Conservation (phyloP, 2,888 invertebrate genomes). For the Merodon equestris region DNA sequence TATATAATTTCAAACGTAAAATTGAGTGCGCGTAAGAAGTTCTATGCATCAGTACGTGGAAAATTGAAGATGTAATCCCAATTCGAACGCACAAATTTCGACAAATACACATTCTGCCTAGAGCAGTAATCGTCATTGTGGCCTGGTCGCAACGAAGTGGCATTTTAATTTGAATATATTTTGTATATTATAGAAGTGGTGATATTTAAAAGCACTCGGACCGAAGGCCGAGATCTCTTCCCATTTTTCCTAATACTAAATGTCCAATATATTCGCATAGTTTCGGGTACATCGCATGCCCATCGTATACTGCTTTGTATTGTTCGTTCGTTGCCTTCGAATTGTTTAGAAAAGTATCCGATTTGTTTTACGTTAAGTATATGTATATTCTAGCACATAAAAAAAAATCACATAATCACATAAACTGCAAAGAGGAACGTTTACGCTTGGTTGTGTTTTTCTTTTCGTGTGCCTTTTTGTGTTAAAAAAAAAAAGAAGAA, state of each 20-base stretch:
- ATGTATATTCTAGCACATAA: not conserved
- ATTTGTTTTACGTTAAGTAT: too few relatives aligned
- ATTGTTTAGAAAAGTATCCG: too few relatives aligned
- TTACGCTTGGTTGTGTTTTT: slow-evolving; percentile 46
- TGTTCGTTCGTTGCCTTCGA: too few relatives aligned
- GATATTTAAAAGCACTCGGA: not conserved
- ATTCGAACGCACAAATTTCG: slow-evolving; percentile 24
- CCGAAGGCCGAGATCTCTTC: too few relatives aligned
- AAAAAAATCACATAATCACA: slow-evolving; percentile 2
- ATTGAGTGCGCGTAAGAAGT: too few relatives aligned
- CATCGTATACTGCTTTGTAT: too few relatives aligned
- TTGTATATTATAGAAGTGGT: slow-evolving; percentile 9
- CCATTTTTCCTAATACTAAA: too few relatives aligned
- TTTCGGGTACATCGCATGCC: too few relatives aligned
- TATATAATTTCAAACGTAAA: too few relatives aligned
- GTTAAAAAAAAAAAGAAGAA: not conserved
- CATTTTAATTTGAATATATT: slow-evolving; percentile 6
- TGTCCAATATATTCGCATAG: too few relatives aligned
- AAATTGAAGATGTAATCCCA: slow-evolving; percentile 54
- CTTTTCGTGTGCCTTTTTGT: not conserved
- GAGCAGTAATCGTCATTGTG: slow-evolving; percentile 32
- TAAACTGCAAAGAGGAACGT: slow-evolving; percentile 23
- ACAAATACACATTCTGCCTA: slow-evolving; percentile 12
- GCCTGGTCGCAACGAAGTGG: slow-evolving; percentile 30
- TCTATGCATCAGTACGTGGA: slow-evolving; percentile 4